Base-by-base conservation (phyloP, 2,797 vertebrate genomes). In the Helicolenus hilgendorfi region DNA sequence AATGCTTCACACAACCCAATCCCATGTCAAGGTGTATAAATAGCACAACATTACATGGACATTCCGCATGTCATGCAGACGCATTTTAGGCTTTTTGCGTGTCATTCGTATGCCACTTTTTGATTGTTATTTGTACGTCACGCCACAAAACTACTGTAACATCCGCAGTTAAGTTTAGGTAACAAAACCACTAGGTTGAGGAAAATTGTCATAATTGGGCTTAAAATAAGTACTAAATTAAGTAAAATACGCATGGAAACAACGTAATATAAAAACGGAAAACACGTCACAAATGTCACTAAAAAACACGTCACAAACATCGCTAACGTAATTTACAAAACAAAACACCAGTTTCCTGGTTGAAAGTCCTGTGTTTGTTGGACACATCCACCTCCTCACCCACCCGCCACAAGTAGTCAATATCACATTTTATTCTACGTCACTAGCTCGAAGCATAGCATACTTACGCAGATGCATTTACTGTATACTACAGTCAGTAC, bases 221-320 rank as follows among this genome's bases (percentile, higher is more conserved):
- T 53, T 20, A n/a, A 53, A 45, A 53, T n/a, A n/a, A 53, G 18
- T n/a, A 53, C 0, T n/a, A n/a, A n/a, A 53, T 53, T 53, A 53
- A 0, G 41, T n/a, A 53, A n/a, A 53, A 53, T 53, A 53, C 0
- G 45, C 45, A 53, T 20, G 45, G 18, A 53, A 53, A 53, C 45
- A 53, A 53, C 0, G 0, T 53, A n/a, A 53, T 20, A 53, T 9
- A 53, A 20, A 20, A 20, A 53, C 0, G 7, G 45, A 49, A 20
- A 20, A 49, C 45, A 8, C 3, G 7, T 20, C 41, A 49, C 41
- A 49, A 49, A 49, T 49, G 41, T 49, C 41, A 0, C 0, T 45
- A 45, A 45, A 45, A 45, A 45, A 0, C 41, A 49, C 45, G 18
- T 49, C 41, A 49, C 0, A 20, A 49, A 0, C 15, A 49, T 49